Conservation (phyloP, 2,797 vertebrate species). For the Pseudopleuronectes americanus region DNA sequence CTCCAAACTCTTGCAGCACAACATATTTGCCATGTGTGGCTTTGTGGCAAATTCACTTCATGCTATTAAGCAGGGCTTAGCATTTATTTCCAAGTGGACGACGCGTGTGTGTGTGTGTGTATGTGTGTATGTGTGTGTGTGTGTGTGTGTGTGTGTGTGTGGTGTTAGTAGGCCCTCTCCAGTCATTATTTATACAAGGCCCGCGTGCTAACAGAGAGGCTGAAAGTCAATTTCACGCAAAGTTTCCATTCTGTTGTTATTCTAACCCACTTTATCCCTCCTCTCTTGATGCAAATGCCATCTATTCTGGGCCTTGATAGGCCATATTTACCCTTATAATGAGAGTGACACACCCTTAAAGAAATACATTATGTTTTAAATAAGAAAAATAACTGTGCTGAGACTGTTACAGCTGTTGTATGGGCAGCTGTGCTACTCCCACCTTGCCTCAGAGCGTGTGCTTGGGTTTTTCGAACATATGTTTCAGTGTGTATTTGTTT, state of each 20-base stretch:
- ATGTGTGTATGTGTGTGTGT: slow-evolving; percentile 19
- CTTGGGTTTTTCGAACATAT: not conserved
- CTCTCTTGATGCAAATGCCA: slow-evolving; percentile 50
- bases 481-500: slow-evolving; percentile 4
- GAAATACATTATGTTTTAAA: slow-evolving; percentile 8
- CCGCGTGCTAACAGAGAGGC: slow-evolving; percentile 37
- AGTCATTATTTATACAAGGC: slow-evolving; percentile 56
- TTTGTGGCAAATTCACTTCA: slow-evolving; percentile 18
- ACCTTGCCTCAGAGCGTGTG: slow-evolving; percentile 23
- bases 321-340: slow-evolving; percentile 56
- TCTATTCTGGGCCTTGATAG: slow-evolving; percentile 46
- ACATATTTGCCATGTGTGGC: slow-evolving; percentile 31
- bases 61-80: slow-evolving; percentile 28
- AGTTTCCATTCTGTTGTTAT: slow-evolving; percentile 70
- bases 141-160: slow-evolving; percentile 22
- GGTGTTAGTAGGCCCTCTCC: slow-evolving; percentile 24
- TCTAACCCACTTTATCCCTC: slow-evolving; percentile 66
- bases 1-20: not conserved
- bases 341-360: slow-evolving; percentile 46
- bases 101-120: not conserved
- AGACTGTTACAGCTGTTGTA: slow-evolving; percentile 11
- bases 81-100: slow-evolving; percentile 13
- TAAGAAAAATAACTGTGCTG: slow-evolving; percentile 3
- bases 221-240: slow-evolving; percentile 66
- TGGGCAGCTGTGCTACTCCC: slow-evolving; percentile 27